A percentile compares a stretch with the other conserved stretches of the same genome.
phyloP scores from a whole-genome alignment of 2,797 vertebrate species.

The Orientallactaga sibirica region DNA sequence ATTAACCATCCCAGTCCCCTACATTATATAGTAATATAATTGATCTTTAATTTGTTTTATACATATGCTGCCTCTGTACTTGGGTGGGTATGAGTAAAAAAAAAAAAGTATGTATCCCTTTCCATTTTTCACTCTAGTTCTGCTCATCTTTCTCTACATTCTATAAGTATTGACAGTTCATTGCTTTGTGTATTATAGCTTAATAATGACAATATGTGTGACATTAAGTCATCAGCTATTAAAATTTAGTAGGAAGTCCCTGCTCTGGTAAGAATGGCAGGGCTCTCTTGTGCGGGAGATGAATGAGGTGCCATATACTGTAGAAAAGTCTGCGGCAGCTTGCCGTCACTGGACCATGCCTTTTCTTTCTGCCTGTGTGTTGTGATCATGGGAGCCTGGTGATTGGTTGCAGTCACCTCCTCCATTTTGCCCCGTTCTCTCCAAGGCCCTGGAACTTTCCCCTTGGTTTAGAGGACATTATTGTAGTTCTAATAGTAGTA shows the following conservation, averaged over 20 bases:
- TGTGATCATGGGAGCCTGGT: not conserved
- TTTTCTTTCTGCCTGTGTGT: not conserved
- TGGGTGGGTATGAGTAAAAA: not conserved
- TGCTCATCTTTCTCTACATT: not conserved
- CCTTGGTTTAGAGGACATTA: not conserved
- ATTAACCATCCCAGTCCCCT: not conserved
- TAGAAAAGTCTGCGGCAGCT: not conserved
- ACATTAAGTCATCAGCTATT: not conserved
- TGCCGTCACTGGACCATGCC: not conserved
- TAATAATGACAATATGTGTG: not conserved
- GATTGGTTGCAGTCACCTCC: not conserved
- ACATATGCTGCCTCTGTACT: not conserved
- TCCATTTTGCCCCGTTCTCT: not conserved
- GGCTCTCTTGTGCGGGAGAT: not conserved
- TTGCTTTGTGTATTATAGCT: too few relatives aligned
- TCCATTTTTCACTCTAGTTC: not conserved
- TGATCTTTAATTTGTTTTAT: not conserved
- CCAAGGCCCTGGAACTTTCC: not conserved
- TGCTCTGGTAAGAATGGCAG: not conserved
- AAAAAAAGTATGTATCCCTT: not conserved
- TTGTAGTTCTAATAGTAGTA: not conserved
- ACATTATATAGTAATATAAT: not conserved
- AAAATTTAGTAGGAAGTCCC: not conserved
- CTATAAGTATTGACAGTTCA: not conserved
- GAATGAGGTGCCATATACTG: not conserved